Evolutionary conservation across 1,140 invertebrate genomes (phyloP), one percentile per base, ranked within the genome.

Genomic region (Lutraria rhynchaena): DNA sequence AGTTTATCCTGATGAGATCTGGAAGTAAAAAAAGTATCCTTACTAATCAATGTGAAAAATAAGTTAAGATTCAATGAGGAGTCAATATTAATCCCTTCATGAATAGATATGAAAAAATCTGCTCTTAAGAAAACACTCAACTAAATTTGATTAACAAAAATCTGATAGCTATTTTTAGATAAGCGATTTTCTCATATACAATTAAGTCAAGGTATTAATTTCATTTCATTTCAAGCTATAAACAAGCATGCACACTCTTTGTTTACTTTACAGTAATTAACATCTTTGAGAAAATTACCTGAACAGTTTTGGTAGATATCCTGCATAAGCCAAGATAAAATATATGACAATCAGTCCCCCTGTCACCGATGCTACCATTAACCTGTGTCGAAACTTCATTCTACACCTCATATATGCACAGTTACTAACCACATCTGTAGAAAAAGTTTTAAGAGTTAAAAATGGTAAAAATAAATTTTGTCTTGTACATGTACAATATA

Each of bases 381-480:
- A 75, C 31, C 88, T 85, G 63, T 88, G 86, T 53, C 84, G 83
- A 81, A 89, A 89, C 81, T 89, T 89, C 88, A 89, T 89, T 78
- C 81, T 88, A 3, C 24, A 24, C 41, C 70, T 73, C 69, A 71
- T 71, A n/a, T n/a, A n/a, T n/a, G n/a, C n/a, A n/a, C n/a, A n/a
- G n/a, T n/a, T n/a, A n/a, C n/a, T n/a, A n/a, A n/a, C n/a, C n/a
- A n/a, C n/a, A n/a, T n/a, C n/a, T n/a, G n/a, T n/a, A n/a, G n/a
- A n/a, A n/a, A n/a, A n/a, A n/a, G n/a, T n/a, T n/a, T n/a, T n/a
- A n/a, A n/a, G n/a, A n/a, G n/a, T n/a, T n/a, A n/a, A n/a, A n/a
- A n/a, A n/a, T n/a, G n/a, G n/a, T n/a, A n/a, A n/a, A n/a, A n/a
- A n/a, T n/a, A n/a, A n/a, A n/a, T n/a, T n/a, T n/a, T n/a, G n/a